Evolutionary conservation across 2,888 invertebrate species (phyloP), one percentile per base, ranked within the genome.

Genomic region (Hesperia comma): DNA sequence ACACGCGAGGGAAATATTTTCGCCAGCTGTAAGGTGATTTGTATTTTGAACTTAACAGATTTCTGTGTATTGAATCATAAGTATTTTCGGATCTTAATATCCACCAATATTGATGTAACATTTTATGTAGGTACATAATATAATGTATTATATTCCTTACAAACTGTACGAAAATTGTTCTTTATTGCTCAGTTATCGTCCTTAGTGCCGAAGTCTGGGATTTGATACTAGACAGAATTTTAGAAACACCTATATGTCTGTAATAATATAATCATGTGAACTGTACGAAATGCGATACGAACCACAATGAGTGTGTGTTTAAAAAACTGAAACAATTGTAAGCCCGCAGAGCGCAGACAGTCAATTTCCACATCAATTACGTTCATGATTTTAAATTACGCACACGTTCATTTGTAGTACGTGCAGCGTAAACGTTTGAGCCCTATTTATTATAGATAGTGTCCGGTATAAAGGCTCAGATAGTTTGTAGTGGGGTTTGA

Each of bases 401-500:
- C 58, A 32, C 32, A 15, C 37, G 41, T 55, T 55, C 12, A 60
- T 53, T 60, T 54, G 37, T 51, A 53, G 15, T 19, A 57, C 12
- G 32, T 56, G 61, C 54, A 68, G 54, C 61, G 54, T 58, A 68
- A 71, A 61, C 53, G 67, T 43, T 68, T 40, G 61, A 66, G 53
- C 58, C 64, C 21, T 67, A 72, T 74, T 74, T 73, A 72, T 72
- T 73, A 72, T 68, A 72, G 72, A 73, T 73, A 75, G 72, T 72
- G 72, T 74, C 69, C 74, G 70, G 76, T 74, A 75, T 77, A 63
- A 57, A 53, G 64, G 57, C 64, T 64, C 40, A 26, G 77, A 80
- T 79, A 77, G 81, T 79, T 79, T 79, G 79, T 78, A 79, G 81
- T 77, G 76, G 77, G 79, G 77, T 81, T 80, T 81, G 83, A 86